Percentiles rank a stretch among this genome's conserved stretches.
Evolutionary conservation across 2,113 vertebrate species (phyloP).

Genomic region (Pithys albifrons): DNA sequence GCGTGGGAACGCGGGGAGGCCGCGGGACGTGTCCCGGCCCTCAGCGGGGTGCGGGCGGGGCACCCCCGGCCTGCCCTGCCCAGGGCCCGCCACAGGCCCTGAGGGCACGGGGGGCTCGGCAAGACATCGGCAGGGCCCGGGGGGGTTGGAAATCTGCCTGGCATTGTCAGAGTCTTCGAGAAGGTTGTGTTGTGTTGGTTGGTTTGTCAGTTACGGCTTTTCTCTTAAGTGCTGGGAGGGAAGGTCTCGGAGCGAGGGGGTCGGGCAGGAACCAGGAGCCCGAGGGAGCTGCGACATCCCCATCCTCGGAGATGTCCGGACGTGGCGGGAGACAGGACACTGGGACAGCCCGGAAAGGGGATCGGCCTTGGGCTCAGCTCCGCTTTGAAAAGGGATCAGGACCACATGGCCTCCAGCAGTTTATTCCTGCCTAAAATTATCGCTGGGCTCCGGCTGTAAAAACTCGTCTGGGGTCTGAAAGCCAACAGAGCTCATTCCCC

Average conservation of each 20-base stretch:
- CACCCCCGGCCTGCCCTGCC: neutral
- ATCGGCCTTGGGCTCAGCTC: rapidly evolving
- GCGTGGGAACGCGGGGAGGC: too few relatives aligned
- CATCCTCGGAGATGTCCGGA: neutral
- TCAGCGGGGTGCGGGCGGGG: neutral
- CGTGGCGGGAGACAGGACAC: rapidly evolving
- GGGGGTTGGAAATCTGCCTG: rapidly evolving
- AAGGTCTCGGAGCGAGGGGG: neutral
- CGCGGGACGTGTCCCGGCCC: too few relatives aligned
- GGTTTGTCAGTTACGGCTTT: rapidly evolving
- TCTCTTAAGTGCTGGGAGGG: neutral
- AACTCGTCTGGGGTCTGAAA: neutral
- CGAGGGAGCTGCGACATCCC: rapidly evolving
- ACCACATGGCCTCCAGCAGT: neutral
- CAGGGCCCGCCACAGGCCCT: neutral
- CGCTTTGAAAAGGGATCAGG: neutral
- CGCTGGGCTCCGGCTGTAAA: neutral
- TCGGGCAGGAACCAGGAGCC: neutral
- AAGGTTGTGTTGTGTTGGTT: too few relatives aligned
- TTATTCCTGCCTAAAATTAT: neutral
- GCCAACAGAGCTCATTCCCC: neutral
- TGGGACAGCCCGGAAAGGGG: neutral
- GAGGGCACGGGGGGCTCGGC: neutral
- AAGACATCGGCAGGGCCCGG: neutral
- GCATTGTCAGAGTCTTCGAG: too few relatives aligned